Percentiles rank a stretch among this genome's conserved stretches.
These are phyloP conservation scores for Cheilosia variabilis DNA, from an alignment of 2,888 invertebrate genomes.

Conservation along the genomic window DNA sequence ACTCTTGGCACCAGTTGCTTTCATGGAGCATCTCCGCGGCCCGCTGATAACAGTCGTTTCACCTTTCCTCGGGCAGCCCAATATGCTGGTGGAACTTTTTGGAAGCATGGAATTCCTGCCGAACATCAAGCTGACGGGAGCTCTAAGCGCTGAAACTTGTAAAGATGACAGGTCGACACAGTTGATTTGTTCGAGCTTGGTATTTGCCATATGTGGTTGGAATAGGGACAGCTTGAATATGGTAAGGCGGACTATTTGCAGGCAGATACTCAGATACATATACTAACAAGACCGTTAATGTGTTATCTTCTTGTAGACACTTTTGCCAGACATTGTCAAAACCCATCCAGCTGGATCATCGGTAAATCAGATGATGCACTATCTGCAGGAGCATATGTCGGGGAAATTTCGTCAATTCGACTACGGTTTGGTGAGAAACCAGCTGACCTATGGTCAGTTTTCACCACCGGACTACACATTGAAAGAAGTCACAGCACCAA, in stretches of 20 bases:
- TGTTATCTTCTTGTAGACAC: constrained; percentile 74
- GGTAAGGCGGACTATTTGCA: background rate
- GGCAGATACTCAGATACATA: background rate
- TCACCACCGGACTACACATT: constrained; percentile 81
- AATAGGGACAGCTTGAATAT: constrained; percentile 67
- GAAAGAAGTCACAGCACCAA: constrained; percentile 79
- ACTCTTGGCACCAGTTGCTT: constrained; percentile 89
- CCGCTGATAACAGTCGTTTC: constrained; percentile 84
- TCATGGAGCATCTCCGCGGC: constrained; percentile 84
- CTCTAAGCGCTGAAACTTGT: constrained; percentile 85
- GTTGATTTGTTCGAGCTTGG: constrained; percentile 79
- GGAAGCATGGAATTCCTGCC: constrained; percentile 87
- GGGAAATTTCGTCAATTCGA: constrained; percentile 81
- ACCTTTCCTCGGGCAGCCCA: constrained; percentile 81
- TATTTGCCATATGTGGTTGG: constrained; percentile 81
- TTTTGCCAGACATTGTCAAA: constrained; percentile 81
- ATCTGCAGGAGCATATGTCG: constrained; percentile 81
- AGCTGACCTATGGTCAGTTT: constrained; percentile 79
- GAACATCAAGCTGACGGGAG: constrained; percentile 79
- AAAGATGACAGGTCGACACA: constrained; percentile 83
- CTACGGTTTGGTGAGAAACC: constrained; percentile 79
- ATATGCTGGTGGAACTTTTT: constrained; percentile 80
- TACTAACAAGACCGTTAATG: background rate
- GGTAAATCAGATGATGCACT: constrained; percentile 82
- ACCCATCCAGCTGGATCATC: constrained; percentile 82